These are phyloP conservation scores for Tachycineta bicolor DNA, from an alignment of 2,113 vertebrate genomes.

Conservation along the genomic window DNA sequence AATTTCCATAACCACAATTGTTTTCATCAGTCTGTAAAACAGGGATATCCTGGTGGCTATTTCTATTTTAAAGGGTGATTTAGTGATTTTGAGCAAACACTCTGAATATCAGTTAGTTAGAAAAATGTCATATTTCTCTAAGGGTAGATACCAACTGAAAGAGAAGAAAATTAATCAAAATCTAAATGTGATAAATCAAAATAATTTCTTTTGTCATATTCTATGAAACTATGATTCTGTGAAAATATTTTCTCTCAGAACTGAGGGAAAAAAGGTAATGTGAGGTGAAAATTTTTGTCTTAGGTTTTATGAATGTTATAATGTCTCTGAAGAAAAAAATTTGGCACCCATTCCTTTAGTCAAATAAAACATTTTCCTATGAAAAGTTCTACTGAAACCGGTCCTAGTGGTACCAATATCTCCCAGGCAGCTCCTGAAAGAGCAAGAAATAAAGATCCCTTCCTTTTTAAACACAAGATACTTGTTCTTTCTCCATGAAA, in stretches of 20 bases:
- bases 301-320: neutral
- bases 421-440: neutral
- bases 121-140: neutral
- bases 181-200: neutral
- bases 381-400: neutral
- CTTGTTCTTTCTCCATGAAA: neutral
- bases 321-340: neutral
- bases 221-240: neutral
- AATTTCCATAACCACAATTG: neutral
- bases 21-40: neutral
- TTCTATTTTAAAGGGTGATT: neutral
- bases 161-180: neutral
- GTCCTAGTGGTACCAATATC: neutral
- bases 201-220: neutral
- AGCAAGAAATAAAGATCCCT: neutral
- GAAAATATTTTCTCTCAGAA: neutral
- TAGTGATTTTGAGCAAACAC: neutral
- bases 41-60: neutral
- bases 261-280: fast-evolving
- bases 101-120: neutral
- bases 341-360: neutral
- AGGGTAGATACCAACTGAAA: neutral
- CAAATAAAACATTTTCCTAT: neutral
- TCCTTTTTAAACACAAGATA: neutral
- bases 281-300: neutral